These are phyloP conservation scores for Psittacula echo DNA, from an alignment of 2,797 vertebrate species.

Conservation along the genomic window DNA sequence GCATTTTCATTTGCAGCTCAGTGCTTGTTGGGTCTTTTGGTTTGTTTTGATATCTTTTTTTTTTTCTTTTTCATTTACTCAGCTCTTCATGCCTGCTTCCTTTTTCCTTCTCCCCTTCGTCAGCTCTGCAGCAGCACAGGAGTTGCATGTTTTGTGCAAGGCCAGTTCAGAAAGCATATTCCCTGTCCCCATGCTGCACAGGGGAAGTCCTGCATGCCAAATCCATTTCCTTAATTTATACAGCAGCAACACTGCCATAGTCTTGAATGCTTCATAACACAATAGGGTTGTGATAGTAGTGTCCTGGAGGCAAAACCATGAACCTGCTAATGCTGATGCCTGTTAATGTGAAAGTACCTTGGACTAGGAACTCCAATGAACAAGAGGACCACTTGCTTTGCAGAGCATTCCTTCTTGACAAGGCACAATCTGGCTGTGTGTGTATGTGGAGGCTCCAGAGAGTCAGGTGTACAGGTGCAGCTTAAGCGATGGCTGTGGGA, in stretches of 20 bases:
- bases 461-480: background rate
- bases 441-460: background rate
- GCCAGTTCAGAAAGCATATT: background rate
- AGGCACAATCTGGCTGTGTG: rapidly evolving
- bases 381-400: background rate
- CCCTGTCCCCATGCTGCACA: background rate
- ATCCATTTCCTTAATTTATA: background rate
- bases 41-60: background rate
- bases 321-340: background rate
- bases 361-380: background rate
- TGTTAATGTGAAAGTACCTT: background rate
- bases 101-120: background rate
- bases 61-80: background rate
- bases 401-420: background rate
- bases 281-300: background rate
- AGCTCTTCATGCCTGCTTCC: background rate
- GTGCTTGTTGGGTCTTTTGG: background rate
- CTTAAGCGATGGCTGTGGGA: background rate
- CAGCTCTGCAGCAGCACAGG: background rate
- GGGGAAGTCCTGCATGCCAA: background rate
- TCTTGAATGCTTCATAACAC: background rate
- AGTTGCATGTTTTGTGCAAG: background rate
- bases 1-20: background rate
- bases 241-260: background rate
- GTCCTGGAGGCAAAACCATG: background rate